Conservation (phyloP, 2,888 invertebrate species). For the Pachymerium ferrugineum region DNA sequence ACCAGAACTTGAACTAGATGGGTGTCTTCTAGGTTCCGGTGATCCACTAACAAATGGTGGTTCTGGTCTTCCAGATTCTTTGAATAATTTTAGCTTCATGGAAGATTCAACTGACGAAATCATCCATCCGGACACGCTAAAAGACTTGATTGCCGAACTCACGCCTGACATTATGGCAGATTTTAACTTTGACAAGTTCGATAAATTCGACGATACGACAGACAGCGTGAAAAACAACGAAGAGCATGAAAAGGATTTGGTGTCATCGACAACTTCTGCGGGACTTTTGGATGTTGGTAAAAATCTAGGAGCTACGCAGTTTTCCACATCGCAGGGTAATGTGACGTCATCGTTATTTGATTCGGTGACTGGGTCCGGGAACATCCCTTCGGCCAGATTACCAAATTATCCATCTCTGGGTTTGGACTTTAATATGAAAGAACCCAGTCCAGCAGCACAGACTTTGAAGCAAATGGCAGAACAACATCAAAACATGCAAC, state of each 20-base stretch:
- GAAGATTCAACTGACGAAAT: constrained; percentile 77
- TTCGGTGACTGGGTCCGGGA: constrained; percentile 17
- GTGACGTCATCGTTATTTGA: constrained; percentile 18
- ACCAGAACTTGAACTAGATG: constrained; percentile 70
- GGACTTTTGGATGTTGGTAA: constrained; percentile 18
- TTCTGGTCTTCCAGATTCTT: constrained; percentile 35
- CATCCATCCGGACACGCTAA: constrained; percentile 67
- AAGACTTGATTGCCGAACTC: constrained; percentile 79
- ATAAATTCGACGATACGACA: constrained; percentile 38
- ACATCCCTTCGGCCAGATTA: constrained; percentile 29
- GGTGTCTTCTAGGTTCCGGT: constrained; percentile 56
- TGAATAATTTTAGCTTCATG: constrained; percentile 37
- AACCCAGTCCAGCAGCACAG: constrained; percentile 78
- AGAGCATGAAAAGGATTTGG: constrained; percentile 29
- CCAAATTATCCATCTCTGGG: constrained; percentile 29
- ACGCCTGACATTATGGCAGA: constrained; percentile 76
- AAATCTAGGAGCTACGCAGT: neutral
- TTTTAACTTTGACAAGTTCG: constrained; percentile 56
- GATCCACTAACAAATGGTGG: constrained; percentile 14
- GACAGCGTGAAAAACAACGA: constrained; percentile 19
- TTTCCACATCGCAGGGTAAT: neutral
- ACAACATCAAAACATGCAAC: constrained; percentile 77
- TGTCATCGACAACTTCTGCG: neutral
- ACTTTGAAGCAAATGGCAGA: constrained; percentile 95
- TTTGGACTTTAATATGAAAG: constrained; percentile 38